A percentile compares a stretch with the other conserved stretches of the same genome.
phyloP scores from a whole-genome alignment of 2,888 invertebrate genomes.

The Dendrolimus pini region DNA sequence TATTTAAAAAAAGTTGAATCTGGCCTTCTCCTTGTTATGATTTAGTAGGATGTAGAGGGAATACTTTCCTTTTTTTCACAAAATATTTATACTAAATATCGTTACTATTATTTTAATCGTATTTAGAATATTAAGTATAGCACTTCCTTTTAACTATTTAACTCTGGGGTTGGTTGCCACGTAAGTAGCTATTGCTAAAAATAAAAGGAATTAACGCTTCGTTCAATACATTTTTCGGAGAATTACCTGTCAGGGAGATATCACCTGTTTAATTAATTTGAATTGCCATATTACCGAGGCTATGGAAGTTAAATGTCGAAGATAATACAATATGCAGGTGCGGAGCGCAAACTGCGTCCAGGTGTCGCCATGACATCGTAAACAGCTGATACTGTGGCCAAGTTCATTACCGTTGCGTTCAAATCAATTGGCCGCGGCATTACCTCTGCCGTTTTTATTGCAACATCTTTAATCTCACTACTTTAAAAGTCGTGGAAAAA shows the following conservation, averaged over 20 bases:
- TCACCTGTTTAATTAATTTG: not conserved
- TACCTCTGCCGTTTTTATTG: constrained; percentile 49
- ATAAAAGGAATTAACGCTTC: not conserved
- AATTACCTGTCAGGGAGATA: not conserved
- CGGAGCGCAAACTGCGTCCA: constrained; percentile 12
- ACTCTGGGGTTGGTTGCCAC: too few relatives aligned
- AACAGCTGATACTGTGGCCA: constrained; percentile 65
- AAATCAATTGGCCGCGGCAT: constrained; percentile 60
- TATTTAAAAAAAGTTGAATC: not conserved
- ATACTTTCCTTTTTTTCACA: too few relatives aligned
- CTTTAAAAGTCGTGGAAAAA: not conserved
- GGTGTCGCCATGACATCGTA: constrained; percentile 37
- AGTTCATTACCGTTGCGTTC: constrained; percentile 68
- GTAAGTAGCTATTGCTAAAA: too few relatives aligned
- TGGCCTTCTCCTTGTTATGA: too few relatives aligned
- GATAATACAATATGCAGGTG: constrained; percentile 18
- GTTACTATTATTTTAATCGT: too few relatives aligned
- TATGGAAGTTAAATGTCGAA: constrained; percentile 7
- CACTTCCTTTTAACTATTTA: too few relatives aligned
- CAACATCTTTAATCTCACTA: constrained; percentile 18
- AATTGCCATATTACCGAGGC: not conserved
- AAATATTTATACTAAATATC: too few relatives aligned
- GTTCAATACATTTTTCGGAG: not conserved
- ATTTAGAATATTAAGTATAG: too few relatives aligned
- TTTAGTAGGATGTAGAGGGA: too few relatives aligned